Evolutionary conservation across 53 echinoderm and acorn worm species (phyloP), one percentile per base, ranked within the genome.

Genomic region (Arbacia lixula): DNA sequence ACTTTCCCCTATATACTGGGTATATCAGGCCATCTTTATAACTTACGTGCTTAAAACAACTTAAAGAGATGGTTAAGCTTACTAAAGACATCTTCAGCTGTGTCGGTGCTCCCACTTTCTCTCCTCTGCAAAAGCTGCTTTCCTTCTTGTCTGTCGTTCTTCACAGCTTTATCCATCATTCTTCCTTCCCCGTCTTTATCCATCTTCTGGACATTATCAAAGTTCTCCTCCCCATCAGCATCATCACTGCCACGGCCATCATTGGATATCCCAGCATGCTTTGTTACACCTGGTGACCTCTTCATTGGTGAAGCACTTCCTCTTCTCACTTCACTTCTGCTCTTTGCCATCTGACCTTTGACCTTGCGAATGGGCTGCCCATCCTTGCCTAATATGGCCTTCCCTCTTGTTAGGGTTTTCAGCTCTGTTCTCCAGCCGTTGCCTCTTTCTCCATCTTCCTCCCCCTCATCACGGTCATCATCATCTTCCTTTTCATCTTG

Each of bases 81-180:
- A 92, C 92, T 92, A 26, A 92, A 86, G 12, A 92, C 67, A 83
- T 92, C 83, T 35, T 92, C 89, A 8, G 85, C 92, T 36, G 88
- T 82, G 3, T 54, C 66, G 27, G 66, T 37, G 42, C 51, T 71
- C 2, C 75, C 39, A 22, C 54, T 85, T 9, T 54, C 64, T 22
- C 65, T 49, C 12, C 52, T 26, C 42, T 31, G 6, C 38, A 50
- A 51, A 24, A 19, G 36, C 40, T 25, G 22, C 4, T 36, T 31
- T 22, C 60, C 72, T 51, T 51, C 36, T 36, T 34, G 63, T 60
- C 54, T 57, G n/a, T n/a, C n/a, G n/a, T n/a, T n/a, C n/a, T n/a
- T n/a, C n/a, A n/a, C n/a, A n/a, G n/a, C n/a, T n/a, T n/a, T n/a
- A n/a, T n/a, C n/a, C 62, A 53, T n/a, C 55, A 35, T 66, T 34